A percentile compares a stretch with the other conserved stretches of the same genome.
Evolutionary conservation across 2,797 vertebrate species (phyloP).

Genomic region (Limosa lapponica): DNA sequence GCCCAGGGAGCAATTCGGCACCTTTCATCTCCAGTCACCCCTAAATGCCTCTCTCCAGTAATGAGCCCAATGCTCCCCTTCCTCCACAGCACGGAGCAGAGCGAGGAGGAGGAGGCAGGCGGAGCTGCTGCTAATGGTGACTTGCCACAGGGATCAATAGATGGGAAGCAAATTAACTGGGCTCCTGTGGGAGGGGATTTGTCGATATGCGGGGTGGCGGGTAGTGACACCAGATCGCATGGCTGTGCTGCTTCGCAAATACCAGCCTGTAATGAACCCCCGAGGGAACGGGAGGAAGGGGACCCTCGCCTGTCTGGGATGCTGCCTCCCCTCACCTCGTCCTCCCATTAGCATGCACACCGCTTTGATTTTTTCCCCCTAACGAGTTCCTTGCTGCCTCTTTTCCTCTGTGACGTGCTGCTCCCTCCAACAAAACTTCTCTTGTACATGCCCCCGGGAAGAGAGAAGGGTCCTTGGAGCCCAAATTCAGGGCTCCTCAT

Average conservation of each 20-base stretch:
- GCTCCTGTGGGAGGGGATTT: slow-evolving; percentile 57
- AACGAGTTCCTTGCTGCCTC: not conserved
- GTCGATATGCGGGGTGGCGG: not conserved
- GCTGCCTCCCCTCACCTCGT: slow-evolving; percentile 27
- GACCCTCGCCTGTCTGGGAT: not conserved
- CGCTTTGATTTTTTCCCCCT: not conserved
- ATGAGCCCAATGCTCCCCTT: not conserved
- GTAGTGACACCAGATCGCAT: slow-evolving; percentile 18
- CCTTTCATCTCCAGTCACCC: slow-evolving; percentile 23
- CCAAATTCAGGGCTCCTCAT: not conserved
- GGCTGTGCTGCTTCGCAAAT: slow-evolving; percentile 16
- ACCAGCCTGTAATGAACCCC: slow-evolving; percentile 59
- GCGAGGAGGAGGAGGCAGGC: not conserved
- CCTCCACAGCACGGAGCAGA: not conserved
- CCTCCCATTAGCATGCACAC: not conserved
- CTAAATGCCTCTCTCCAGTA: slow-evolving; percentile 5
- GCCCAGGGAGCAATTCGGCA: not conserved
- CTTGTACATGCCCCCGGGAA: not conserved
- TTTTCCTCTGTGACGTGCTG: not conserved
- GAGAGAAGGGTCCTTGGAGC: not conserved
- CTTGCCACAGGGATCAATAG: slow-evolving; percentile 66
- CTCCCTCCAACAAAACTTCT: not conserved
- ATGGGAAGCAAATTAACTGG: slow-evolving; percentile 65
- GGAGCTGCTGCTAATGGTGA: slow-evolving; percentile 48
- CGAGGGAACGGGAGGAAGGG: slow-evolving; percentile 14